Evolutionary conservation across 2,113 vertebrate species (phyloP).

Genomic region (Sinosuthora webbiana): DNA sequence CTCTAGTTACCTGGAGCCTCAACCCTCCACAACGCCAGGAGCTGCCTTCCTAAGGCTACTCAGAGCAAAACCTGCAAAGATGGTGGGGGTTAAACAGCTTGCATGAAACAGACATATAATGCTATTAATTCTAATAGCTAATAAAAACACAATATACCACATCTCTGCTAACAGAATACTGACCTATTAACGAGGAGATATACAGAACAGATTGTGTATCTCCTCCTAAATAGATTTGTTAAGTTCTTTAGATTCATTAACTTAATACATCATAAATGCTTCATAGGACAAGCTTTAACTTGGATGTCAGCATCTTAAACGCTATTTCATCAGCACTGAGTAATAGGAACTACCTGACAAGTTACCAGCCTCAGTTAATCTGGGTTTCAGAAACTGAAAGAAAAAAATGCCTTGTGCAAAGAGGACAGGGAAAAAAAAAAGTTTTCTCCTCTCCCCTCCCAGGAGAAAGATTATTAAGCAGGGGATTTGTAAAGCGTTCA

Average conservation of each 20-base stretch:
- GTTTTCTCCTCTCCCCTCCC: not conserved
- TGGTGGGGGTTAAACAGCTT: too few relatives aligned
- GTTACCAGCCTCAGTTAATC: not conserved
- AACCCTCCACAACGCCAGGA: not conserved
- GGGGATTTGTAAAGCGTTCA: not conserved
- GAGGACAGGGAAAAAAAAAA: not conserved
- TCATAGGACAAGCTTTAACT: not conserved
- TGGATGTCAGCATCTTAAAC: not conserved
- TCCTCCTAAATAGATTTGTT: not conserved
- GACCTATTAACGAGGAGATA: not conserved
- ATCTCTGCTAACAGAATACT: not conserved
- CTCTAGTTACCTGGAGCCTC: fast-evolving
- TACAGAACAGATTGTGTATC: not conserved
- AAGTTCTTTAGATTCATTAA: not conserved
- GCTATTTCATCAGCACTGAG: not conserved
- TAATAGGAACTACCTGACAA: not conserved
- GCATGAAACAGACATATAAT: not conserved
- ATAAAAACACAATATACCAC: not conserved
- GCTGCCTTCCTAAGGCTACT: too few relatives aligned
- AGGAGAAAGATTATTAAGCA: not conserved
- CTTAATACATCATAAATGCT: not conserved
- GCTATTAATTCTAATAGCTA: not conserved
- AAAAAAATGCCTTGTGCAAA: not conserved
- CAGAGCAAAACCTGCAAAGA: not conserved
- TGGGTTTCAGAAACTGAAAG: not conserved